Evolutionary conservation across 2,113 vertebrate species (phyloP), one percentile per base, ranked within the genome.

Genomic region (Callocephalon fimbriatum): DNA sequence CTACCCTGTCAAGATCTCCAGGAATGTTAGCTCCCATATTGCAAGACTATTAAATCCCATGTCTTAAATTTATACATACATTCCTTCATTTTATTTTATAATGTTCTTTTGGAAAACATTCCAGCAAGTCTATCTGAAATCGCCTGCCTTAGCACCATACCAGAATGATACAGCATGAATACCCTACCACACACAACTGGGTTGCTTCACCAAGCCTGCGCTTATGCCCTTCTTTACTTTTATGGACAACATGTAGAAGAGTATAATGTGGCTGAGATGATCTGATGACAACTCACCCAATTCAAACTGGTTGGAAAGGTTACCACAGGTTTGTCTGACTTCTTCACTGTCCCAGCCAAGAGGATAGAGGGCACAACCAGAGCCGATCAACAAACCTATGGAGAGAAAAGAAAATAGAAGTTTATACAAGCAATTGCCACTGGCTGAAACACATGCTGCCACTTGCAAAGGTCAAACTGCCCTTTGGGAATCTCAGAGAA

Each of bases 261-360:
- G 38, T 44, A n/a, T 67, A 77, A 83, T 11, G 47, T 47, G 5
- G 20, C 20, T 62, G 35, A n/a, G 82, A 53, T 45, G 9, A 8
- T 54, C 7, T 54, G 35, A 38, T 67, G 44, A 63, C 45, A 40
- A 96, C 98, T 98, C 97, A 99, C 99, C 99, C 90, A 99, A 93
- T 86, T 99, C 98, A 98, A 99, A 99, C 97, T 99, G 99, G 95
- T 98, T 98, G 27, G 99, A 99, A 95, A 98, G 97, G 97, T 99
- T 99, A 93, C 98, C 99, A 97, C 99, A 99, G 58, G 99, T 99
- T 98, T 99, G 99, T 77, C 98, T 98, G 63, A 99, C 99, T 95
- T 99, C 99, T 97, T 99, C 99, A 53, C 99, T 99, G 98, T 99
- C 99, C 99, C 99, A 99, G 92, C 99, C 99, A 98, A 99, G 96